These are phyloP conservation scores for Metalampra italica DNA, from an alignment of 2,888 invertebrate species.

Conservation along the genomic window DNA sequence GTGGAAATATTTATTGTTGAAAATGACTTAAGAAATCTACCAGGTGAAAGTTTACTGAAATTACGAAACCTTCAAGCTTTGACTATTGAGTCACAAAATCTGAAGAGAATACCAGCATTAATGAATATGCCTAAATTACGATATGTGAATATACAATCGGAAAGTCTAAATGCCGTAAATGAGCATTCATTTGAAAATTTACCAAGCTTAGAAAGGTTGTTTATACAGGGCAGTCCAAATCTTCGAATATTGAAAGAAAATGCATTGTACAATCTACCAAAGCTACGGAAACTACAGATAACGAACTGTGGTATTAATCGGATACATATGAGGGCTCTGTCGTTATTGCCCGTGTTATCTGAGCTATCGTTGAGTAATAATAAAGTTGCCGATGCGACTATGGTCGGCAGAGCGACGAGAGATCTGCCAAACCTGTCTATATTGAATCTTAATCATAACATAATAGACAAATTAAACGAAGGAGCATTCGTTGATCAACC, in stretches of 20 bases:
- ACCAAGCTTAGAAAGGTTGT: conserved; percentile 85
- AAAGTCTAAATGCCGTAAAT: conserved; percentile 81
- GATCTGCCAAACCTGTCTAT: conserved; percentile 86
- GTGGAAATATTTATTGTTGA: conserved; percentile 92
- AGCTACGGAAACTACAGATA: conserved; percentile 85
- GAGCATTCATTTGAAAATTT: conserved; percentile 84
- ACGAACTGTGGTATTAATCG: conserved; percentile 86
- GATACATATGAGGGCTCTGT: conserved; percentile 88
- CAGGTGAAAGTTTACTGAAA: conserved; percentile 86
- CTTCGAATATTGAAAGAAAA: conserved; percentile 85
- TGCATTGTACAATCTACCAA: conserved; percentile 83
- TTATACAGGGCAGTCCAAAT: conserved; percentile 83
- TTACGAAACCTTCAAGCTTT: conserved; percentile 88
- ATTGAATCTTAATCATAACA: conserved; percentile 84
- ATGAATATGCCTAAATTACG: conserved; percentile 84
- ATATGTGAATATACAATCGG: conserved; percentile 86
- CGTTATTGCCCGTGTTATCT: conserved; percentile 83
- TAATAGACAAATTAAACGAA: conserved; percentile 84
- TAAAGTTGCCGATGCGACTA: conserved; percentile 86
- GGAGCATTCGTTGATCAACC: conserved; percentile 89
- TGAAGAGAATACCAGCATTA: conserved; percentile 87
- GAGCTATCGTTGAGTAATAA: conserved; percentile 86
- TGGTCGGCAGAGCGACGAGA: conserved; percentile 87
- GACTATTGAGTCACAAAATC: conserved; percentile 86
- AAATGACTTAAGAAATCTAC: conserved; percentile 87